Percentiles rank a stretch among this genome's conserved stretches.
These are phyloP conservation scores for Lasiommata megera DNA, from an alignment of 2,888 invertebrate genomes.

Conservation along the genomic window DNA sequence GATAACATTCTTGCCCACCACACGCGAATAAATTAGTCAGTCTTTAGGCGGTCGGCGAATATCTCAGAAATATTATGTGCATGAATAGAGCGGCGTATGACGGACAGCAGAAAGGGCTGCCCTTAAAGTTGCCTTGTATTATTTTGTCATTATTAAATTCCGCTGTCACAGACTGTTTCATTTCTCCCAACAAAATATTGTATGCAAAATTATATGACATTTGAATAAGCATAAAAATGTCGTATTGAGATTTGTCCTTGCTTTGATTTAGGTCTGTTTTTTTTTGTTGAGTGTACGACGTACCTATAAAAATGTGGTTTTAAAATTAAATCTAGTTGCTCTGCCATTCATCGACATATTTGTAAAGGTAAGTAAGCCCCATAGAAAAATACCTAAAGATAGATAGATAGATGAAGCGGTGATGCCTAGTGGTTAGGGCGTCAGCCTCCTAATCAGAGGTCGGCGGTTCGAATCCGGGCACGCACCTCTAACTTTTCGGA, in stretches of 20 bases:
- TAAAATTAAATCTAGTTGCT: not conserved
- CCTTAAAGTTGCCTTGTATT: constrained; percentile 78
- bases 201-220: constrained; percentile 81
- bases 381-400: no score
- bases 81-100: constrained; percentile 78
- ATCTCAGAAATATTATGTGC: constrained; percentile 76
- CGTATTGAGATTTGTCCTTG: constrained; percentile 40
- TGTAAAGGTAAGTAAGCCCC: no score
- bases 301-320: constrained; percentile 2
- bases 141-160: constrained; percentile 82
- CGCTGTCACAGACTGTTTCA: constrained; percentile 74
- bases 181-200: constrained; percentile 78
- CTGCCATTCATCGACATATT: no score
- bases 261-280: constrained; percentile 22
- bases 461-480: no score
- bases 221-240: constrained; percentile 76
- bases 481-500: no score
- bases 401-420: no score
- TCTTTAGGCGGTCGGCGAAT: constrained; percentile 72
- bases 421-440: no score
- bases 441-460: no score
- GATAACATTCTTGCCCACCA: constrained; percentile 39
- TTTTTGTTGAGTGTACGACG: constrained; percentile 14
- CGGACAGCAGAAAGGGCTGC: constrained; percentile 79
- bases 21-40: constrained; percentile 69